Evolutionary conservation across 2,888 invertebrate species (phyloP).

Genomic region (Diaphora mendica): DNA sequence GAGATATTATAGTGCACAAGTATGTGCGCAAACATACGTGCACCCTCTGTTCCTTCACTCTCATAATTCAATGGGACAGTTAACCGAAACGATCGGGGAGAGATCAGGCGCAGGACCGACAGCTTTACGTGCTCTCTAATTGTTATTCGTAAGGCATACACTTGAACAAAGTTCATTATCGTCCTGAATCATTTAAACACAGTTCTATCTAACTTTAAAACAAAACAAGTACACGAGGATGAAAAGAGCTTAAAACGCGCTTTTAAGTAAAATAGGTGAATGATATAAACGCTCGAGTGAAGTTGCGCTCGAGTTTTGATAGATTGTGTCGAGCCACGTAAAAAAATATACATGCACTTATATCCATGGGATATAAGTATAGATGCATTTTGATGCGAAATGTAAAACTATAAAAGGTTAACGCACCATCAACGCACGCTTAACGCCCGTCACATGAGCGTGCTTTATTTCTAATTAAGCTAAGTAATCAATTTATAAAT

Average conservation of each 20-base stretch:
- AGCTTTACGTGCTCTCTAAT: too few relatives aligned
- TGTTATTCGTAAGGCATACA: too few relatives aligned
- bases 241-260: neutral
- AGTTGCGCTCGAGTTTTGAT: neutral
- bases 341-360: neutral
- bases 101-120: too few relatives aligned
- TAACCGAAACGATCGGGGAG: too few relatives aligned
- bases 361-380: too few relatives aligned
- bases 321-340: neutral
- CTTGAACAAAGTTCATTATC: too few relatives aligned
- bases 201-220: neutral
- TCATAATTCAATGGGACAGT: too few relatives aligned
- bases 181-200: too few relatives aligned
- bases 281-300: neutral
- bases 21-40: too few relatives aligned
- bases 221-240: too few relatives aligned
- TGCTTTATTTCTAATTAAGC: neutral
- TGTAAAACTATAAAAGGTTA: neutral
- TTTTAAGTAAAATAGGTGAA: neutral
- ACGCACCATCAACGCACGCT: neutral
- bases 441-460: neutral
- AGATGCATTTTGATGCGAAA: neutral
- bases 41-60: too few relatives aligned
- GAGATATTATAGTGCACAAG: too few relatives aligned
- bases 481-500: neutral